Conservation (phyloP, 2,888 invertebrate genomes). For the Megastigmus dorsalis region DNA sequence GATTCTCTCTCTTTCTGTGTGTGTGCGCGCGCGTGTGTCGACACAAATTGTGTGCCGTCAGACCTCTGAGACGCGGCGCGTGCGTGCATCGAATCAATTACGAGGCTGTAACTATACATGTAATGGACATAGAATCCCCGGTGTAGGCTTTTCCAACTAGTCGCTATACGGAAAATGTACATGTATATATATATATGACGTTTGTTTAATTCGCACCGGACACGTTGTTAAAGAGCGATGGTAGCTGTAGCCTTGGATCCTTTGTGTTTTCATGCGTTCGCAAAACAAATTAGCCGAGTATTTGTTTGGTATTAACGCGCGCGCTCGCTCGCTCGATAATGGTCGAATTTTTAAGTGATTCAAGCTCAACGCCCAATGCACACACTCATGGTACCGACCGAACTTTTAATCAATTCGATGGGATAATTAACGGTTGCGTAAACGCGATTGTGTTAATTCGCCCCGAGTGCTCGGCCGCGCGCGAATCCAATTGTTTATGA, state of each 20-base stretch:
- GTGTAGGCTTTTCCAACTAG: conserved; percentile 6
- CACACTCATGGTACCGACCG: background rate
- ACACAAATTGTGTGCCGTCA: conserved; percentile 21
- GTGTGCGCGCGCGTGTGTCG: background rate
- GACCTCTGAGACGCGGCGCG: conserved; percentile 8
- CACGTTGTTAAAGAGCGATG: too few species aligned
- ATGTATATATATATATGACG: background rate
- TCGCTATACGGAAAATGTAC: background rate
- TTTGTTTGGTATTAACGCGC: background rate
- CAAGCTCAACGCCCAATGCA: too few species aligned
- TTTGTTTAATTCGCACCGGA: conserved; percentile 5
- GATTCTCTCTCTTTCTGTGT: too few species aligned
- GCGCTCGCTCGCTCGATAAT: background rate
- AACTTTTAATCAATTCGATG: conserved; percentile 12
- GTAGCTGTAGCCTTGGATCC: background rate
- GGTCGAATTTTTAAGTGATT: conserved; percentile 16
- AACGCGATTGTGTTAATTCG: too few species aligned
- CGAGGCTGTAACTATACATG: too few species aligned
- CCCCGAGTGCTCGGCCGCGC: too few species aligned
- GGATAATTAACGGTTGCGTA: conserved; percentile 9
- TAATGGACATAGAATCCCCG: background rate
- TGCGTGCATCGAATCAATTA: conserved; percentile 9
- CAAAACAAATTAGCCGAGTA: conserved; percentile 32
- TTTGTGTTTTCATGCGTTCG: conserved; percentile 27
- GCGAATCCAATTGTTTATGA: too few species aligned